phyloP scores from a whole-genome alignment of 2,888 invertebrate genomes.

The Drosophila percnosoma region DNA sequence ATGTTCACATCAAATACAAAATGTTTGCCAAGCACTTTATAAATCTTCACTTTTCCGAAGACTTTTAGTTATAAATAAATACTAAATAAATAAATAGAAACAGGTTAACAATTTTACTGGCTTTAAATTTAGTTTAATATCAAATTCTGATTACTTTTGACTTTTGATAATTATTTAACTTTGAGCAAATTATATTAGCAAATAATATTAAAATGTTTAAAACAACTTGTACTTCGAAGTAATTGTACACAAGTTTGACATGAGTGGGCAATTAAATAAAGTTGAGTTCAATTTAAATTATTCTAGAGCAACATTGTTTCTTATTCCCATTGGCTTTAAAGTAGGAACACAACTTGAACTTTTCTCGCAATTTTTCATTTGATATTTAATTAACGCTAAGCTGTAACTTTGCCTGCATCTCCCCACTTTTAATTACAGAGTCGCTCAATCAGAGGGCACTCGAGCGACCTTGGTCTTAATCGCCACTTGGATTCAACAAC shows the following conservation, averaged over 20 bases:
- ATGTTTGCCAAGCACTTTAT: slow-evolving; percentile 3
- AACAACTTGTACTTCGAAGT: background rate
- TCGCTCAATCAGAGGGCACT: background rate
- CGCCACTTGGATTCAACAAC: background rate
- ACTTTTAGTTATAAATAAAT: background rate
- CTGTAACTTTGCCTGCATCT: background rate
- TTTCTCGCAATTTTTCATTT: background rate
- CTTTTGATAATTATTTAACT: background rate
- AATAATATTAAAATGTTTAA: background rate
- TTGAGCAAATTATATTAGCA: background rate
- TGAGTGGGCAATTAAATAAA: background rate
- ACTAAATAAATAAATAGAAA: background rate
- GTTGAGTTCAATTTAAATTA: background rate
- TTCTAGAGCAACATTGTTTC: background rate
- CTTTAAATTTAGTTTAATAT: too few relatives aligned
- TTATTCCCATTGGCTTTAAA: background rate
- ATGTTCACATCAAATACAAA: slow-evolving; percentile 31
- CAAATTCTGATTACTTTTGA: too few relatives aligned
- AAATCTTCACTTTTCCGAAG: slow-evolving; percentile 5
- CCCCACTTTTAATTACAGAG: background rate
- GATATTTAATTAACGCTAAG: background rate
- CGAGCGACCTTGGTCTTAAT: background rate
- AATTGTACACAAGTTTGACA: background rate
- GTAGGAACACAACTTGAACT: background rate
- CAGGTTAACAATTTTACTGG: background rate